Base-by-base conservation (phyloP, 2,888 invertebrate genomes). In the Sinotaia quadrata region DNA sequence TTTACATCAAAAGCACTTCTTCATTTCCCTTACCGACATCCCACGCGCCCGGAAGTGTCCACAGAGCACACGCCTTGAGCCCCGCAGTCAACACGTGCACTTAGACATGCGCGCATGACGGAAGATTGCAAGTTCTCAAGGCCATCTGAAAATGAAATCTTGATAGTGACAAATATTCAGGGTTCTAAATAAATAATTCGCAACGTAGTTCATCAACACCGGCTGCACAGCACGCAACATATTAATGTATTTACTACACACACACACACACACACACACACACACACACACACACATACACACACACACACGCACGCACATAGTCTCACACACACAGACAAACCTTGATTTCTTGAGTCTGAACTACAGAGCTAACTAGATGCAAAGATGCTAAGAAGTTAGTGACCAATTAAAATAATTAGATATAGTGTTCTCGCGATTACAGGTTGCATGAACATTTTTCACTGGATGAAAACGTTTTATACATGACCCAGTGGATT, bases 21-120 rank as follows among this genome's bases (percentile, higher is more conserved):
- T n/a, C n/a, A n/a, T 54, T n/a, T 54, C 18, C n/a, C 57, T 36
- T 27, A 57, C 57, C 44, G 29, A 33, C 60, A 61, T 18, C 60
- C 60, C 7, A 61, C 5, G 29, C 15, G 49, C 8, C 60, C 60
- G 2, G 47, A 34, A 24, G n/a, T 18, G 47, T 61, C 60, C 18
- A 61, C 33, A 0, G 47, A 44, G 24, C 60, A 61, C 33, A 21
- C 24, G n/a, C 60, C 60, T 8, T 61, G 49, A n/a, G 47, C 44
- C 18, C 60, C 60, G 12, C 60, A 61, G 60, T 61, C 49, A 29
- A 47, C 24, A 4, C n/a, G 60, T 2, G 18, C 33, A 7, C 47
- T 3, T 5, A 29, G 4, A 33, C 60, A 61, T 4, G 21, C 18
- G 8, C 21, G 49, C 8, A 33, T 29, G 12, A 61, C 33, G 49